phyloP scores from a whole-genome alignment of 2,797 vertebrate genomes.

The Hypotaenidia philippensis region DNA sequence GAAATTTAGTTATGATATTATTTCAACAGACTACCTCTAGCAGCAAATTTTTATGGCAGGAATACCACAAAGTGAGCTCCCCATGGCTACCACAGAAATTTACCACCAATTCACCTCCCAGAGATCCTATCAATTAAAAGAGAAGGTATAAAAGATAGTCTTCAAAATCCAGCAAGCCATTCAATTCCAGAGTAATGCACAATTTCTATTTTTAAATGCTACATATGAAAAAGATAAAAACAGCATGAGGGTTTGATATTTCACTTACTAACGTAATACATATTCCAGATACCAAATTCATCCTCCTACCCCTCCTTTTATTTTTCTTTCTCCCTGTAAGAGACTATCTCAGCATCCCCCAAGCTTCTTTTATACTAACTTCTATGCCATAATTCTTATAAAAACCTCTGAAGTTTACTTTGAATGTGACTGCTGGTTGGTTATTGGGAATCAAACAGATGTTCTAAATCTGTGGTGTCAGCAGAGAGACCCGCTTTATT shows the following conservation, averaged over 20 bases:
- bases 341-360: background rate
- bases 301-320: background rate
- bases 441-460: background rate
- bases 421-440: background rate
- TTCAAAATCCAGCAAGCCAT: background rate
- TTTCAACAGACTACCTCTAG: background rate
- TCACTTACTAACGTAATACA: background rate
- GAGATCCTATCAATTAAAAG: background rate
- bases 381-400: background rate
- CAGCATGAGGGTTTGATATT: background rate
- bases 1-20: background rate
- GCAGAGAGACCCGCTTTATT: background rate
- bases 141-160: background rate
- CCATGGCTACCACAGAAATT: background rate
- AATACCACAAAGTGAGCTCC: background rate
- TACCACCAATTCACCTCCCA: background rate
- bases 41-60: background rate
- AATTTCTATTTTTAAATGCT: conserved; percentile 7
- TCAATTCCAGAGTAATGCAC: background rate
- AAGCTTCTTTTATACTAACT: background rate
- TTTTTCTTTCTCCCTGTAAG: background rate
- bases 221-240: background rate
- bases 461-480: background rate
- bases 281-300: conserved; percentile 7
- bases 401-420: background rate